Conservation (phyloP, 2,113 vertebrate species). For the Mustelus asterias region DNA sequence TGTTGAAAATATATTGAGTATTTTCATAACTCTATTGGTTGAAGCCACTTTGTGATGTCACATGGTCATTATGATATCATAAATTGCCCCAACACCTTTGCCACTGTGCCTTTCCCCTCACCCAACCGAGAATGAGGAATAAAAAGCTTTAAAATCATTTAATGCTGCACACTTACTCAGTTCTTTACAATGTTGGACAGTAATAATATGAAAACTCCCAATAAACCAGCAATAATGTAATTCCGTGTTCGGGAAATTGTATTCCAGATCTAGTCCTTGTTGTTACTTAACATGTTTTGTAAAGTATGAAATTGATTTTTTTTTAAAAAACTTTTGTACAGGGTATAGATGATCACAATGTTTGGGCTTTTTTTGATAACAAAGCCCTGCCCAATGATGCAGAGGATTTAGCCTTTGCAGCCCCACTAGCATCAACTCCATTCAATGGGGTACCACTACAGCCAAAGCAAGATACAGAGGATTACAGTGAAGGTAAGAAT, state of each 20-base stretch:
- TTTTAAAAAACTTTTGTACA: background rate
- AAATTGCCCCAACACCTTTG: background rate
- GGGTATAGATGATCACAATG: constrained; percentile 61
- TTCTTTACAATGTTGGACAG: background rate
- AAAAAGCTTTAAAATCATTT: background rate
- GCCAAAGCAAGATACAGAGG: constrained; percentile 41
- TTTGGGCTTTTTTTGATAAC: constrained; percentile 66
- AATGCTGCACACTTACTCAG: background rate
- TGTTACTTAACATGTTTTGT: background rate
- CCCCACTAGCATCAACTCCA: constrained; percentile 75
- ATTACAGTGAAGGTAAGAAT: constrained; percentile 55
- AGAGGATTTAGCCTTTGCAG: constrained; percentile 66
- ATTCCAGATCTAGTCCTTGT: background rate
- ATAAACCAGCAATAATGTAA: background rate
- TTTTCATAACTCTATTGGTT: background rate
- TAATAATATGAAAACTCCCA: background rate
- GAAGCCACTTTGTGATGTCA: constrained; percentile 28
- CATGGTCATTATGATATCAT: background rate
- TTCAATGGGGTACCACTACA: constrained; percentile 50
- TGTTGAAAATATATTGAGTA: background rate
- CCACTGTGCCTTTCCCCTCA: background rate
- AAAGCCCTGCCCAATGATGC: constrained; percentile 72
- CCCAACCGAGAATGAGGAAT: background rate
- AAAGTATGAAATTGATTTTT: background rate
- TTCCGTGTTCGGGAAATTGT: background rate